Percentiles rank a stretch among this genome's conserved stretches.
phyloP scores from a whole-genome alignment of 2,797 vertebrate species.

The Danionella dracula region DNA sequence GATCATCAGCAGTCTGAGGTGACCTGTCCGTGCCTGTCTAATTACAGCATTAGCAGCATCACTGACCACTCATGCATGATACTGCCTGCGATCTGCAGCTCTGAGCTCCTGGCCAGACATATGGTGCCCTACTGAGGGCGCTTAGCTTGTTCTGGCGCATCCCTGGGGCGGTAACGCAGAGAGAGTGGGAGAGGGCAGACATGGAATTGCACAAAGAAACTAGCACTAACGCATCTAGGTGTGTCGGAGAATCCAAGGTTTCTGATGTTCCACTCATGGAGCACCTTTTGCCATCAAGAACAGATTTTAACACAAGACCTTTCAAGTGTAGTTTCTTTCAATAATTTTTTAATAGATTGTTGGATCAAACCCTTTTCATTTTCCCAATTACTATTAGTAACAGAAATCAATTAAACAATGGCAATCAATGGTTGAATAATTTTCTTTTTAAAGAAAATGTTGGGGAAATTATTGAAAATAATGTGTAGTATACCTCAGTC shows the following conservation, averaged over 20 bases:
- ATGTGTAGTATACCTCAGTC: no score
- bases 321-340: no score
- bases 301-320: no score
- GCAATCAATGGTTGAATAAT: no score
- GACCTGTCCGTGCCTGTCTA: slow-evolving; percentile 46
- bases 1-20: slow-evolving; percentile 39
- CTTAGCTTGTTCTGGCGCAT: slow-evolving; percentile 21
- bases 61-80: slow-evolving; percentile 45
- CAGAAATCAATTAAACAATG: no score
- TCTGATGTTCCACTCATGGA: no score
- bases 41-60: slow-evolving; percentile 48
- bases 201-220: slow-evolving; percentile 15
- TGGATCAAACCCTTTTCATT: no score
- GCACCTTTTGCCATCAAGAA: no score
- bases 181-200: neutral
- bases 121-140: slow-evolving; percentile 41
- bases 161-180: slow-evolving; percentile 12
- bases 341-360: no score
- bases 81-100: slow-evolving; percentile 29
- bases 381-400: no score
- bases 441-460: no score
- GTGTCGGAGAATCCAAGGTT: neutral
- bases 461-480: no score
- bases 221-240: slow-evolving; percentile 33
- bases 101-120: slow-evolving; percentile 41